Evolutionary conservation across 2,113 vertebrate genomes (phyloP), one percentile per base, ranked within the genome.

Genomic region (Ceyx cyanopectus): DNA sequence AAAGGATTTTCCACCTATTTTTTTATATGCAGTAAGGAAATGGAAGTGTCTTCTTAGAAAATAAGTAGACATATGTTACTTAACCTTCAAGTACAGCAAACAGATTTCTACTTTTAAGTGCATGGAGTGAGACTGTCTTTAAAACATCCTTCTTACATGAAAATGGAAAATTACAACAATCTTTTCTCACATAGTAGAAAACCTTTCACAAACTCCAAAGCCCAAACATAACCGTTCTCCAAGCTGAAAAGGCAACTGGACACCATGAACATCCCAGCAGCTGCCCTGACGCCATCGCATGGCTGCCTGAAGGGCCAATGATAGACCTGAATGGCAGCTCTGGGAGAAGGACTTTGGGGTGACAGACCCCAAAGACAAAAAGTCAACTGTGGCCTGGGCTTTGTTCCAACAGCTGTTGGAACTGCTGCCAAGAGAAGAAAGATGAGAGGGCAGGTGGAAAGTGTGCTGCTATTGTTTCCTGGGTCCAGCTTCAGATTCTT

Each of bases 271-370:
- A 24, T 21, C 56, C 51, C 69, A 14, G 7, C 2, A 8, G 24
- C 51, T 4, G 1, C 46, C 23, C 30, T 15, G 4, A n/a, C 11
- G 27, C 32, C 45, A 74, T 10, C 2, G 1, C 10, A n/a, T 1
- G 2, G 5, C n/a, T 43, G 45, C 34, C 46, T 80, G 26, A 9
- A 16, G 65, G 69, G 29, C 8, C 5, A 3, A 27, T 12, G 32
- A 75, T 1, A 1, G 70, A 72, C 22, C 57, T 50, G 27, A 29
- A 56, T 1, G 7, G 57, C 1, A 6, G 50, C 0, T 0, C n/a
- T 57, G 62, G 40, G 32, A 83, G 45, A 79, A 50, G 41, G 58
- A 17, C 15, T 0, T 2, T 0, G 0, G 3, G 30, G 48, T 61
- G 79, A 61, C 51, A 87, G 58, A 21, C 1, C 37, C 9, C 37